Base-by-base conservation (phyloP, 2,113 vertebrate species). In the Cinclus mexicanus region DNA sequence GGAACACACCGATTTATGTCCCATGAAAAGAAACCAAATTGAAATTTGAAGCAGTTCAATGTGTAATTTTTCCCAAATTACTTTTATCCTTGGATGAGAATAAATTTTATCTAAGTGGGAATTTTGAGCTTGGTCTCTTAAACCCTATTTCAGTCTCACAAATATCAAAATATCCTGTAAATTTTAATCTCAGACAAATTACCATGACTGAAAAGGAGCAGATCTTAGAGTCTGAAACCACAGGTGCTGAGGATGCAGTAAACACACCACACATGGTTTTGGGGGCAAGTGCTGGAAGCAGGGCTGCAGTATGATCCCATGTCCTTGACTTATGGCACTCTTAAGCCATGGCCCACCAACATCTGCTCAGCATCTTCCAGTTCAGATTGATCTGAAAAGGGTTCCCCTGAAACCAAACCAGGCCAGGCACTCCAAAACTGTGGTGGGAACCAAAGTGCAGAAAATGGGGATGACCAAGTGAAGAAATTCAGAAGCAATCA, bases 201-300 rank as follows among this genome's bases (percentile, higher is more conserved):
- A 44, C 12, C 0, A 1, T 57, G 20, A 24, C 29, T 61, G 31
- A 46, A 87, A 77, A 74, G 33, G 3, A 70, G 14, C 19, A 74
- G 11, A 39, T 35, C 10, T 87, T 28, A 29, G 59, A 46, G 37
- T 1, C 25, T 12, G 10, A 74, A 95, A 70, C 22, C 0, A 0
- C 49, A 1, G 0, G 7, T 68, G 23, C 64, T 57, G 41, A 89
- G 37, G 35, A 46, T 57, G 37, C 50, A 37, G 19, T 46, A 56
- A 61, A 35, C 29, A 56, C 12, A 47, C 5, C 14, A 55, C 7
- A 41, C 7, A 3, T 7, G 15, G 20, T 42, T 90, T 64, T 35
- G 26, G 15, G 9, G 6, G 7, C 7, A 11, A 60, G 19, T 37
- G 10, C 29, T 23, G 60, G 25, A 69, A 59, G 15, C 16, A 59